Conservation (phyloP, 2,797 vertebrate genomes). For the Eulemur albifrons region DNA sequence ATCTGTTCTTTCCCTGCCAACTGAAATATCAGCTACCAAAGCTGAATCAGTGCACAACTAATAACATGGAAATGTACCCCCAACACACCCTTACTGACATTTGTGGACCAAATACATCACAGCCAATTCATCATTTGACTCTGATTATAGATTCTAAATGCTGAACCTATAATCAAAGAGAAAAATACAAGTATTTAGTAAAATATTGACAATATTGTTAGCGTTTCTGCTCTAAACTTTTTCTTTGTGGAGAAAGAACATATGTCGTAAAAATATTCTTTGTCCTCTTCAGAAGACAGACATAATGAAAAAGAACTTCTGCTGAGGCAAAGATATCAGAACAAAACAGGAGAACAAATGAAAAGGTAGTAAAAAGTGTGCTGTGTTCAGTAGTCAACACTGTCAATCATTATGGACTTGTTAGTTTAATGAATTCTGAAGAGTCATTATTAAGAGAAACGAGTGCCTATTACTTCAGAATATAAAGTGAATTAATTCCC, state of each 20-base stretch:
- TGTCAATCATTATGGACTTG: background rate
- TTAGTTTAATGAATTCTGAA: conserved; percentile 36
- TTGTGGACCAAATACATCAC: background rate
- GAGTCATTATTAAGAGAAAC: conserved; percentile 5
- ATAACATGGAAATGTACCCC: background rate
- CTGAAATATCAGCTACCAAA: background rate
- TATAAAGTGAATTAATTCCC: background rate
- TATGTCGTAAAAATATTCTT: background rate
- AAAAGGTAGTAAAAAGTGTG: background rate
- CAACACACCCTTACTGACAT: background rate
- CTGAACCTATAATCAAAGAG: background rate
- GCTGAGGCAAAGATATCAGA: background rate
- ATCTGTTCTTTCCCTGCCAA: background rate
- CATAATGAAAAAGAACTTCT: background rate
- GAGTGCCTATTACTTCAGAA: background rate
- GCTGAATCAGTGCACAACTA: background rate
- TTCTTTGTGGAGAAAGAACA: background rate
- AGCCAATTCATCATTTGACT: background rate
- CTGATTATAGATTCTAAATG: background rate
- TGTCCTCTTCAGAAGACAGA: background rate
- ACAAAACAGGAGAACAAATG: background rate
- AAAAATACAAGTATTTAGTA: background rate
- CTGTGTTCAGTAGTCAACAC: background rate
- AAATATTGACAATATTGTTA: background rate
- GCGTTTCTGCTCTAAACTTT: background rate